Evolutionary conservation across 2,888 invertebrate species (phyloP).

Genomic region (Temnothorax unifasciatus): DNA sequence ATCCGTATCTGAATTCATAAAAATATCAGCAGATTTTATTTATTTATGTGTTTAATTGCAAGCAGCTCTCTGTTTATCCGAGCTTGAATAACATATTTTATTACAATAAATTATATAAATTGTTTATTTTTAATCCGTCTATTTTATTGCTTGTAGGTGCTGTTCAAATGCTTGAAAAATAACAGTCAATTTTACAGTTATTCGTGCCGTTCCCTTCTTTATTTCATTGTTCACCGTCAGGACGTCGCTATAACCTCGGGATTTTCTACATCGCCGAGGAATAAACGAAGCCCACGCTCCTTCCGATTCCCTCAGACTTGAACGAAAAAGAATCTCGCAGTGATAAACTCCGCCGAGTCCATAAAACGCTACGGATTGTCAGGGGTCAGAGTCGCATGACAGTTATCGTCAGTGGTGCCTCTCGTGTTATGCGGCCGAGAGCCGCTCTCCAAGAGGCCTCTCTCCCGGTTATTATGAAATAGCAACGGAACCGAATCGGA

Average conservation of each 20-base stretch:
- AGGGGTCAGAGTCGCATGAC: conserved; percentile 51
- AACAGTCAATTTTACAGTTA: neutral
- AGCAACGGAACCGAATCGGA: conserved; percentile 58
- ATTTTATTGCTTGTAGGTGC: neutral
- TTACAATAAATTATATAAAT: neutral
- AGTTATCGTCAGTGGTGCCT: conserved; percentile 43
- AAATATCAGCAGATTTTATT: neutral
- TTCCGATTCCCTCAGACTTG: conserved; percentile 18
- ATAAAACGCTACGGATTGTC: conserved; percentile 44
- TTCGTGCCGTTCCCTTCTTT: neutral
- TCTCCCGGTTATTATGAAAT: conserved; percentile 72
- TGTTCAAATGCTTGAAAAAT: neutral
- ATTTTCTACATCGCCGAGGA: conserved; percentile 22
- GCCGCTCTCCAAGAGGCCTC: conserved; percentile 33
- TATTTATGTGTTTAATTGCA: neutral
- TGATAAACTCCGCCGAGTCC: conserved; percentile 41
- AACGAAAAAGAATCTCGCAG: conserved; percentile 11
- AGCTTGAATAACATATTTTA: neutral
- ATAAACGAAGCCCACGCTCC: conserved; percentile 35
- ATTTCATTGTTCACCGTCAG: neutral
- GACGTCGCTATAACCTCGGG: neutral
- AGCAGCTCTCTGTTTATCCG: neutral
- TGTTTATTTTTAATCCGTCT: neutral
- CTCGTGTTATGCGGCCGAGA: conserved; percentile 46
- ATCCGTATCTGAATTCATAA: neutral